Evolutionary conservation across 2,888 invertebrate species (phyloP), one percentile per base, ranked within the genome.

Genomic region (Melikaiella ostensackeni): DNA sequence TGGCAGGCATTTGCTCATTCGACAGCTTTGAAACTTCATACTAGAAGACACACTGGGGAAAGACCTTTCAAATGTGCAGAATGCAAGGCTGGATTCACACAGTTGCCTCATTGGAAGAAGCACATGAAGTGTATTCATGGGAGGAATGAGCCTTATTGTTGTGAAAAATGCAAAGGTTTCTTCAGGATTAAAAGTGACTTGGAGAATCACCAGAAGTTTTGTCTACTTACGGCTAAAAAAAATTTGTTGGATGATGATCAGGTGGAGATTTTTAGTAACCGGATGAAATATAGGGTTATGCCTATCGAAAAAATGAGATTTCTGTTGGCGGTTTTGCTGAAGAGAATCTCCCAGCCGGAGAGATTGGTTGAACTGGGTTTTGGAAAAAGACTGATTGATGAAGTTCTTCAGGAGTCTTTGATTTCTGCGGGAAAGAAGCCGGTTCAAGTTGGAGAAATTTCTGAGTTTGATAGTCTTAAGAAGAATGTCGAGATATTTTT

Each of bases 61-160:
- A 96, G 96, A 85, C 97, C 97, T 0, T 97, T 97, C 89, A 93
- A 93, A 84, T 96, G 96, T 87, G 89, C 89, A 80, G 92, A 93
- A 79, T 91, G 92, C 63, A 94, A 94, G 55, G 93, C 95, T 55
- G 94, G 95, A 1, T 97, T 97, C 90, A 95, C 96, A 0, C 97
- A 97, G 88, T 91, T 97, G 77, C 96, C 97, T 0, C 97, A 97
- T 88, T 94, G 97, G 91, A 97, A 97, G 91, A 96, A 97, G 80
- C 97, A 97, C 89, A 96, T 97, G 96, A 93, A 94, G 80, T 96
- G 96, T 86, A 96, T 97, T 76, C 97, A 97, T 89, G 95, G 96
- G 42, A 94, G 96, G 83, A 94, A 93, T 80, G 95, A 96, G 83
- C 95, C 96, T 0, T 97, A 97, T 88, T 94, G 95, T 88, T 97